These are phyloP conservation scores for Aspidoscelis tigris DNA, from an alignment of 2,113 vertebrate species.

Conservation along the genomic window DNA sequence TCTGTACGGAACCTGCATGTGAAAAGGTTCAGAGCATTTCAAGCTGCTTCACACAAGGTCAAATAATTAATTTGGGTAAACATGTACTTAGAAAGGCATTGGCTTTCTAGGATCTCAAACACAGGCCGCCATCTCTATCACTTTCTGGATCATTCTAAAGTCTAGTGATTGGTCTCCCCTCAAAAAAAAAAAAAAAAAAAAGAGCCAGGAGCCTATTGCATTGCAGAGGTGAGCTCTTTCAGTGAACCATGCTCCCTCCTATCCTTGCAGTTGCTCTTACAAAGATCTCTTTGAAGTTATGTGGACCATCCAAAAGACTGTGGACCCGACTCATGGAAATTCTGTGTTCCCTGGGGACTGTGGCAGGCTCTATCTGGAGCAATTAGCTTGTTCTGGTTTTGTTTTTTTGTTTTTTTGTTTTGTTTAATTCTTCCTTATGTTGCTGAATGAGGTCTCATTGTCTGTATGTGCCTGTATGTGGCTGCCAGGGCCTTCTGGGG, in stretches of 20 bases:
- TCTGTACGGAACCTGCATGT: not conserved
- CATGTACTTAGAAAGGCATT: not conserved
- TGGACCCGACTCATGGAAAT: not conserved
- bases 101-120: not conserved
- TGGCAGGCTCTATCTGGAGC: constrained; percentile 33
- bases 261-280: not conserved
- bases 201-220: not conserved
- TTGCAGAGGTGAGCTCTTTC: not conserved
- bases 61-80: not conserved
- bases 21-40: not conserved
- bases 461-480: constrained; percentile 30
- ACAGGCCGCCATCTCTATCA: not conserved
- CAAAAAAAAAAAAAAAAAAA: no score
- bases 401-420: not conserved
- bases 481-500: constrained; percentile 1
- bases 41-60: not conserved
- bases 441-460: constrained; percentile 25
- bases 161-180: no score
- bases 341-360: constrained; percentile 39
- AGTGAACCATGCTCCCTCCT: not conserved
- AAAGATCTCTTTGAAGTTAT: not conserved
- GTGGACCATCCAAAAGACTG: not conserved
- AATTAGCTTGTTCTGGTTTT: constrained; percentile 20
- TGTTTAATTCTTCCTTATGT: not conserved
- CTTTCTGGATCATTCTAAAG: not conserved